Percentiles rank a stretch among this genome's conserved stretches.
phyloP scores from a whole-genome alignment of 2,113 vertebrate species.

The Lethenteron reissneri region DNA sequence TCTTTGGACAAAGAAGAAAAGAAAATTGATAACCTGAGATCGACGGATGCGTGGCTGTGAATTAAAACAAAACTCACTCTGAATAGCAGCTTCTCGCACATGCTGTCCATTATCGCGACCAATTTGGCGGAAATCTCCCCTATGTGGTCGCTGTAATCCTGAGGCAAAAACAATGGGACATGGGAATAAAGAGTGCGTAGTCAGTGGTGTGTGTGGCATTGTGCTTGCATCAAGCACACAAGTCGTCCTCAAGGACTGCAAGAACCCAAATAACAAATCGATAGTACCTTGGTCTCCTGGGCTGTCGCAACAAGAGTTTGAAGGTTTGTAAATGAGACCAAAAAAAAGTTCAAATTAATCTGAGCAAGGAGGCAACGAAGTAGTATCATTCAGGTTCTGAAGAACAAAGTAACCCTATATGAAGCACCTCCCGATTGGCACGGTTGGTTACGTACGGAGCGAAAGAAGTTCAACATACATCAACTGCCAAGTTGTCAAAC shows the following conservation, averaged over 20 bases:
- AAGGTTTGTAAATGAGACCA: too few species aligned
- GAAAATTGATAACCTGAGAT: neutral
- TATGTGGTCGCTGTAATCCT: slow-evolving; percentile 96
- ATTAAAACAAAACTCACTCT: slow-evolving; percentile 35
- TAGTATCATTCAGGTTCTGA: too few species aligned
- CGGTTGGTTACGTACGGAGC: too few species aligned
- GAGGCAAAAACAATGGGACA: slow-evolving; percentile 20
- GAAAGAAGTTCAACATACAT: too few species aligned
- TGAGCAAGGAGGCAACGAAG: too few species aligned
- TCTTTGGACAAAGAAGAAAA: neutral
- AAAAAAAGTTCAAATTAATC: too few species aligned
- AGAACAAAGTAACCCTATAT: too few species aligned
- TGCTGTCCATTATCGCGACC: slow-evolving; percentile 90
- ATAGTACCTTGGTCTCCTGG: too few species aligned
- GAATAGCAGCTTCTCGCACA: slow-evolving; percentile 76
- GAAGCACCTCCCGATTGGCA: too few species aligned
- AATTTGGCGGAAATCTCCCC: slow-evolving; percentile 83
- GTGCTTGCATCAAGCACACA: neutral
- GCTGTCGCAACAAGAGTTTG: too few species aligned
- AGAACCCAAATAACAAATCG: neutral
- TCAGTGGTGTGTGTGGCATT: neutral
- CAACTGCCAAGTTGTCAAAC: neutral
- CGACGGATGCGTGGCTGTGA: too few species aligned
- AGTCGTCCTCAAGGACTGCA: neutral
- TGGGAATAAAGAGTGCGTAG: neutral